Percentiles rank a stretch among this genome's conserved stretches.
Conservation (phyloP, 2,888 invertebrate species). For the Scrobipalpa costella region DNA sequence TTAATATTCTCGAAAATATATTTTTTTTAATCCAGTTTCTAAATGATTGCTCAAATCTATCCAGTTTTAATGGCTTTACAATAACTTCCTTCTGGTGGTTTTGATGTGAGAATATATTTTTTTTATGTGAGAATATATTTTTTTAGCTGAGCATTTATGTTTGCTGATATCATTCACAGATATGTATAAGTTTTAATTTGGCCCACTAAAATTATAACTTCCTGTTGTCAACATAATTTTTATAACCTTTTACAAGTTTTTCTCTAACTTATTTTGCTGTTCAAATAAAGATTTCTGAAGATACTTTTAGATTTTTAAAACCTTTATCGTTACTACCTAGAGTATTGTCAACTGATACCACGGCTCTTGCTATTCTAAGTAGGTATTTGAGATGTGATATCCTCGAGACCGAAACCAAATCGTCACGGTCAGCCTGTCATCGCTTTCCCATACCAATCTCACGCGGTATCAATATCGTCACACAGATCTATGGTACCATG, state of each 20-base stretch:
- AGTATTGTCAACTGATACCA: no score
- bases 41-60: conserved; percentile 22
- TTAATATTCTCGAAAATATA: background rate
- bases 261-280: background rate
- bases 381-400: conserved; percentile 44
- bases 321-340: no score
- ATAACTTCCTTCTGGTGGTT: conserved; percentile 26
- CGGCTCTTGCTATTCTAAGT: background rate
- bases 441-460: conserved; percentile 64
- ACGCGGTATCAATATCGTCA: conserved; percentile 47
- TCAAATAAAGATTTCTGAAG: no score
- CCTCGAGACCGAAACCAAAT: conserved; percentile 54
- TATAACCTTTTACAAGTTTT: background rate
- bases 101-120: conserved; percentile 40
- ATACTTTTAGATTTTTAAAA: no score
- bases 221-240: background rate
- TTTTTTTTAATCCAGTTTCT: conserved; percentile 33
- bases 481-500: conserved; percentile 22
- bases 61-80: conserved; percentile 33
- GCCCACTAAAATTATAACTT: background rate
- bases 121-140: conserved; percentile 39
- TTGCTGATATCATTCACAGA: background rate
- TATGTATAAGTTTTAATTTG: background rate
- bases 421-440: conserved; percentile 61
- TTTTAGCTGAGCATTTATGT: background rate